These are phyloP conservation scores for Polyommatus icarus DNA, from an alignment of 2,888 invertebrate genomes.

Conservation along the genomic window DNA sequence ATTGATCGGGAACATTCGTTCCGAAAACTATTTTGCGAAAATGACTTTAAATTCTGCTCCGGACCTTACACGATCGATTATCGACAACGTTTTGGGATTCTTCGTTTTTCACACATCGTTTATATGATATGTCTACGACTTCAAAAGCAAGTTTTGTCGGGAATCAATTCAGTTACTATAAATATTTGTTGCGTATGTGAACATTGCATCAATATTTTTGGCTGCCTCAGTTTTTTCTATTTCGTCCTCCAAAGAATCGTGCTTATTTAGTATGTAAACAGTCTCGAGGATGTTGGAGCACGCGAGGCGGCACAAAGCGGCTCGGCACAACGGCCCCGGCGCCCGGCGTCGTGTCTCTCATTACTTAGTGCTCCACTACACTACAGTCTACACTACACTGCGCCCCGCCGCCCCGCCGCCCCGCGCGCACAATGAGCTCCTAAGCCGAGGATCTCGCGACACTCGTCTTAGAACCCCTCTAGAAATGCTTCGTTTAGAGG, in stretches of 20 bases:
- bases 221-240: not conserved
- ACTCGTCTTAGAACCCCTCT: not conserved
- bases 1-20: conserved; percentile 11
- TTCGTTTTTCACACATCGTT: not conserved
- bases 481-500: conserved; percentile 9
- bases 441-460: not conserved
- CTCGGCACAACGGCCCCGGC: not conserved
- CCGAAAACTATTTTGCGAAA: not conserved
- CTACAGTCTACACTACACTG: no score
- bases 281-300: not conserved
- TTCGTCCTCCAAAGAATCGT: not conserved
- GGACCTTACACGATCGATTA: not conserved
- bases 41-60: not conserved
- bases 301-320: not conserved
- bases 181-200: not conserved
- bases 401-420: not conserved
- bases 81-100: not conserved
- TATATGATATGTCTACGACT: no score
- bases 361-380: not conserved
- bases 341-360: not conserved
- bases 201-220: not conserved
- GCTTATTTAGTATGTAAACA: not conserved
- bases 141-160: no score
- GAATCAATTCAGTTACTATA: no score
- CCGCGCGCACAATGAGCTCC: not conserved